These are phyloP conservation scores for Drosophila nr. perissopoda DNA, from an alignment of 2,888 invertebrate genomes.

Conservation along the genomic window DNA sequence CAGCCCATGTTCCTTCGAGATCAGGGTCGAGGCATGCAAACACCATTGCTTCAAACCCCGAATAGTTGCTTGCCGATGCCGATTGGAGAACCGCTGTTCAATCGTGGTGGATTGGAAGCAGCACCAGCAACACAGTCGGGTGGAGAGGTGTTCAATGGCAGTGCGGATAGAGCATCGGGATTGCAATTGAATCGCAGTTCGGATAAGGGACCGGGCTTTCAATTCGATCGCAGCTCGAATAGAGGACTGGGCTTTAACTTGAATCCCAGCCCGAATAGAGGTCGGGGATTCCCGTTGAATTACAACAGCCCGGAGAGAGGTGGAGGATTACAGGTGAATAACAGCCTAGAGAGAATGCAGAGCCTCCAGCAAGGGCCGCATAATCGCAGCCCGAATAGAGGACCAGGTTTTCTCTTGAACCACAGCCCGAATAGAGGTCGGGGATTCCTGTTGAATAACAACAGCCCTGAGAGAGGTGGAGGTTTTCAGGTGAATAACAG, in stretches of 20 bases:
- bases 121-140: not conserved
- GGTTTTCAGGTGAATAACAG: not conserved
- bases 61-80: not conserved
- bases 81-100: not conserved
- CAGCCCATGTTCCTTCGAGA: slow-evolving; percentile 2
- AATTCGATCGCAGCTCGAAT: not conserved
- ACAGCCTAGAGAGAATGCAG: not conserved
- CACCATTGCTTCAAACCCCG: not conserved
- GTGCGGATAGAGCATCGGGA: not conserved
- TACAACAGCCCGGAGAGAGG: too few species aligned
- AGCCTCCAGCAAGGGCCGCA: not conserved
- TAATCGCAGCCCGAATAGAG: not conserved
- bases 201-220: not conserved
- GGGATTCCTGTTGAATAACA: not conserved
- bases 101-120: not conserved
- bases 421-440: not conserved
- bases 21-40: not conserved
- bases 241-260: not conserved
- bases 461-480: not conserved
- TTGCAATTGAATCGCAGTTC: not conserved
- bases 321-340: not conserved
- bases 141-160: slow-evolving; percentile 1
- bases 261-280: not conserved
- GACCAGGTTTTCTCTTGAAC: accelerated
- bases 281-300: not conserved